Evolutionary conservation across 2,888 invertebrate species (phyloP).

Genomic region (Cartodere bifasciata): DNA sequence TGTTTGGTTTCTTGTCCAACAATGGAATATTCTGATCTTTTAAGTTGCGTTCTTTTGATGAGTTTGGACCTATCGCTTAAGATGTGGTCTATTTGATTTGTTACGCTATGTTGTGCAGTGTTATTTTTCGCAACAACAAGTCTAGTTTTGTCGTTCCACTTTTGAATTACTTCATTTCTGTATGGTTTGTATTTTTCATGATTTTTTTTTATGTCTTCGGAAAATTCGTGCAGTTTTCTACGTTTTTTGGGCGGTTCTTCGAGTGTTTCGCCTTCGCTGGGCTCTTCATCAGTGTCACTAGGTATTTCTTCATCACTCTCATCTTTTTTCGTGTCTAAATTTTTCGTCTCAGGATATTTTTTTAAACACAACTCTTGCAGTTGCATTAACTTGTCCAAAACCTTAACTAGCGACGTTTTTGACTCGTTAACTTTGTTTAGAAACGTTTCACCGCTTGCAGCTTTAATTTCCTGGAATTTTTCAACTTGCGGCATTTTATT

Average conservation of each 20-base stretch:
- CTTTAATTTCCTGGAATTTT: slow-evolving; percentile 36
- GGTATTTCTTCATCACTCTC: slow-evolving; percentile 51
- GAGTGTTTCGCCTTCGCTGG: no score
- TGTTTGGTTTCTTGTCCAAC: slow-evolving; percentile 40
- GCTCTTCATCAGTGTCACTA: slow-evolving; percentile 38
- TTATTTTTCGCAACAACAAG: slow-evolving; percentile 50
- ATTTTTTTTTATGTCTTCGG: slow-evolving; percentile 40
- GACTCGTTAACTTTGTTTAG: slow-evolving; percentile 38
- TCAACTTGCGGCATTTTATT: slow-evolving; percentile 68
- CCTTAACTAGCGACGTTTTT: slow-evolving; percentile 40
- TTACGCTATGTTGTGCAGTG: slow-evolving; percentile 39
- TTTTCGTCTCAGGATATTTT: slow-evolving; percentile 57
- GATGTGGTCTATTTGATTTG: slow-evolving; percentile 77
- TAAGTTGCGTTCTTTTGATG: slow-evolving; percentile 64
- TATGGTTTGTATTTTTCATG: slow-evolving; percentile 52
- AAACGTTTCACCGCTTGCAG: slow-evolving; percentile 36
- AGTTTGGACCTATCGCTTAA: slow-evolving; percentile 66
- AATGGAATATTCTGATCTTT: slow-evolving; percentile 59
- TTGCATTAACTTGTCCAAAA: slow-evolving; percentile 51
- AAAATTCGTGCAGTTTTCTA: slow-evolving; percentile 46
- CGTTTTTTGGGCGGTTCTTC: slow-evolving; percentile 36
- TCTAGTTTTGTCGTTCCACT: slow-evolving; percentile 91
- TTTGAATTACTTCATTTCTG: slow-evolving; percentile 72
- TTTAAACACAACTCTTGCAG: slow-evolving; percentile 48
- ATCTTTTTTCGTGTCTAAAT: slow-evolving; percentile 28